Base-by-base conservation (phyloP, 2,797 vertebrate genomes). In the Gymnodraco acuticeps region DNA sequence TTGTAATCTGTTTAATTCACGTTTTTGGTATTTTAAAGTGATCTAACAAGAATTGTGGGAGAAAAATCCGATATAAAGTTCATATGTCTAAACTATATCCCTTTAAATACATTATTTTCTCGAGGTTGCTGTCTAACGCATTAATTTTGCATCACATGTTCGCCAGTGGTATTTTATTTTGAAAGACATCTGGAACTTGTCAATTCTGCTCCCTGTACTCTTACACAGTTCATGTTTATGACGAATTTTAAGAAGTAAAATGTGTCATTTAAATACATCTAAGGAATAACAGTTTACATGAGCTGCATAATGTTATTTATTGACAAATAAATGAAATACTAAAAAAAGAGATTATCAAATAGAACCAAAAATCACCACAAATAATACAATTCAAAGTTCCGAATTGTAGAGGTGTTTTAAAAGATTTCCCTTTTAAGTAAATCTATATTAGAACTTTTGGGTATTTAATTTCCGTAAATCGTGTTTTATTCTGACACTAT, bases 271-370 rank as follows among this genome's bases (percentile, higher is more conserved):
- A 15, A 5, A 0, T 8, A 10, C 3, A 10, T 0, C 5, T 2
- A 13, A 0, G 1, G 5, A n/a, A 14, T 14, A 16, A 13, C 0
- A 0, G 1, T 1, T 10, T 1, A 2, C 6, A 38, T 41, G 2
- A 9, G 33, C 8, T 38, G 33, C 8, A 38, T 38, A 38, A 38
- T 38, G 33, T 38, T 38, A 38, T 38, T 38, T 38, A 38, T 38
- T 38, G 33, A 38, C 8, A 38, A 38, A 38, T 38, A 38, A 9
- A 38, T 38, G 1, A 9, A 33, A 38, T 38, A 9, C 6, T 38
- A 38, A 1, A 38, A 27, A 38, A 38, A 7, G 8, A 38, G 33
- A 38, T 9, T 9, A 38, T 9, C 33, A 38, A 38, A 38, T 38
- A 38, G 6, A 38, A 7, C 33, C 8, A 9, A 8, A 38, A 1